These are phyloP conservation scores for Hydrozoanthus tunicans DNA, from an alignment of 64 coral and sea anemone genomes.

Conservation along the genomic window DNA sequence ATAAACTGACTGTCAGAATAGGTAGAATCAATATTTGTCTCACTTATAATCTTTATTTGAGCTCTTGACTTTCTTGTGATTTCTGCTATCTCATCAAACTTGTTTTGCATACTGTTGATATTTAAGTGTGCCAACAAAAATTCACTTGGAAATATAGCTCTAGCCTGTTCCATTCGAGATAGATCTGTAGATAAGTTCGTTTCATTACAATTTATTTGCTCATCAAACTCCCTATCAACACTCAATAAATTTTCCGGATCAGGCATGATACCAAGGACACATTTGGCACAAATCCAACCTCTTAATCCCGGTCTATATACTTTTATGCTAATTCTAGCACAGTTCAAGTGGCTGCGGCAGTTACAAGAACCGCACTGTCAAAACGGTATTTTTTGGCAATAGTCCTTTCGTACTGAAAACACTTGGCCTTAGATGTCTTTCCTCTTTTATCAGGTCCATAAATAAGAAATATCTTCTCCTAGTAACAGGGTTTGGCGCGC, in stretches of 20 bases:
- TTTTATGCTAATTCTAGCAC: conserved; percentile 16
- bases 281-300: neutral
- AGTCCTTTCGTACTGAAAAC: neutral
- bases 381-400: neutral
- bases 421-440: conserved; percentile 22
- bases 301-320: neutral
- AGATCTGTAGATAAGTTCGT: conserved; percentile 20
- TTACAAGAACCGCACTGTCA: conserved; percentile 7
- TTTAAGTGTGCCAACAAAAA: conserved; percentile 50
- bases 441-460: conserved; percentile 10
- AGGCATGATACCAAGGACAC: conserved; percentile 6
- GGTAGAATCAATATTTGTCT: conserved; percentile 22
- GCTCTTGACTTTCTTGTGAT: conserved; percentile 33
- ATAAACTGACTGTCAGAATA: conserved; percentile 16
- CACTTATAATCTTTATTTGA: conserved; percentile 30
- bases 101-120: conserved; percentile 57
- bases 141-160: conserved; percentile 12
- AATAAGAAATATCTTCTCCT: neutral
- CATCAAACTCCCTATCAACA: conserved; percentile 17
- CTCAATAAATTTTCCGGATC: conserved; percentile 30
- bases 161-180: conserved; percentile 16
- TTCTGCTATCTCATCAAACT: conserved; percentile 49
- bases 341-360: conserved; percentile 1
- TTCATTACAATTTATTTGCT: conserved; percentile 12
- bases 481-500: conserved; percentile 21